Conservation (phyloP, 2,797 vertebrate genomes). For the Scleropages formosus region DNA sequence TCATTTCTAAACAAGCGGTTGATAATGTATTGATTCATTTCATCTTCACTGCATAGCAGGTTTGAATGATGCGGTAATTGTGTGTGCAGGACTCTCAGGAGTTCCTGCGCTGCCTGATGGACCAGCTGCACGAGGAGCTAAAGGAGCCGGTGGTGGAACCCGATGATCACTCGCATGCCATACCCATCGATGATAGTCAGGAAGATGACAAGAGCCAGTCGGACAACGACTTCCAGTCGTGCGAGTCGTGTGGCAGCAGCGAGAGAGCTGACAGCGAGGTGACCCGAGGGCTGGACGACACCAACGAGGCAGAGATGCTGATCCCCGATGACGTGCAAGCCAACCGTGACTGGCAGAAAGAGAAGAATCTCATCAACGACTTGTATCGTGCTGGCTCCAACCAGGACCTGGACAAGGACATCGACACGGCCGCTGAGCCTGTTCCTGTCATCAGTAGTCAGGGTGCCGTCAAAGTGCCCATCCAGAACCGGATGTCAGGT, state of each 20-base stretch:
- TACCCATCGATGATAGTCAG: conserved; percentile 60
- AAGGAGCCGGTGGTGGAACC: conserved; percentile 82
- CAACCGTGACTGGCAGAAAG: conserved; percentile 87
- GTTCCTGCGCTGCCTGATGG: conserved; percentile 96
- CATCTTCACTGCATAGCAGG: background rate
- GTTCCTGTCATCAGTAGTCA: conserved; percentile 80
- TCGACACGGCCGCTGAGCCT: conserved; percentile 71
- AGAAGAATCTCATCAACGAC: conserved; percentile 83
- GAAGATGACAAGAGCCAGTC: conserved; percentile 87
- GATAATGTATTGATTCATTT: no score
- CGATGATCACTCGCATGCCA: conserved; percentile 68
- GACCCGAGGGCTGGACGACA: conserved; percentile 66
- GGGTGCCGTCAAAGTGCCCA: conserved; percentile 87
- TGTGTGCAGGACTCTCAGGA: conserved; percentile 89
- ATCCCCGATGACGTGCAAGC: conserved; percentile 83
- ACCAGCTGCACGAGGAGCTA: conserved; percentile 95
- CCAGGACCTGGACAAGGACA: conserved; percentile 85
- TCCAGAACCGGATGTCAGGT: conserved; percentile 84
- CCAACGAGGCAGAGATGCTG: conserved; percentile 87
- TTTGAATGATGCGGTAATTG: background rate
- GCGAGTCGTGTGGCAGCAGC: conserved; percentile 86
- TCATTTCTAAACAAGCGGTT: no score
- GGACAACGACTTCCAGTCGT: conserved; percentile 88
- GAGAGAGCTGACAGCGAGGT: conserved; percentile 82
- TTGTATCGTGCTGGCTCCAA: conserved; percentile 73